Conservation (phyloP, 2,888 invertebrate genomes). For the Andrena chrysosceles region DNA sequence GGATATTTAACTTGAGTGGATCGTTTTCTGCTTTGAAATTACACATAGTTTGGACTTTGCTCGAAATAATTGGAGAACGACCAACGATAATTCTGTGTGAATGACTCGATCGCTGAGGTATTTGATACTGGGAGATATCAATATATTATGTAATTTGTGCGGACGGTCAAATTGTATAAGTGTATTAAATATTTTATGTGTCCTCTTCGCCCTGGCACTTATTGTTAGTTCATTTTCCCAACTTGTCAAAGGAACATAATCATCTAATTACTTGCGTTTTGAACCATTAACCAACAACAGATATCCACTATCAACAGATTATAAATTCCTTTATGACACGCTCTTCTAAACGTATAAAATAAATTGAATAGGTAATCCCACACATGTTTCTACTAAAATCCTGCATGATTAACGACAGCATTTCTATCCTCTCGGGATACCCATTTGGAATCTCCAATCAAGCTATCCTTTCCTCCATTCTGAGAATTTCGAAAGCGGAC, state of each 20-base stretch:
- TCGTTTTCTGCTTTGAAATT: not conserved
- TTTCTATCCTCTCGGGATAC: not conserved
- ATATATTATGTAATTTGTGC: not conserved
- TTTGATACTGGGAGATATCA: not conserved
- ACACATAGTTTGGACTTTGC: not conserved
- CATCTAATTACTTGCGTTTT: not conserved
- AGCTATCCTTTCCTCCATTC: not conserved
- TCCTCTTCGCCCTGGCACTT: not conserved
- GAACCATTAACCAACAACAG: no score
- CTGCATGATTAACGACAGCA: not conserved
- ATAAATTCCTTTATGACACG: no score
- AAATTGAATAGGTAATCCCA: no score
- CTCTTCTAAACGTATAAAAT: no score
- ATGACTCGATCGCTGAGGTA: no score
- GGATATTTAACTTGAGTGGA: not conserved
- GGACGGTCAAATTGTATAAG: not conserved
- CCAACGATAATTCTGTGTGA: no score
- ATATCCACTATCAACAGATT: no score
- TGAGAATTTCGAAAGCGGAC: not conserved
- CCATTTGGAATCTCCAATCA: not conserved
- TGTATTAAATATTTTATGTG: not conserved
- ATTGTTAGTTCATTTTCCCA: not conserved
- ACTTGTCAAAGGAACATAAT: not conserved
- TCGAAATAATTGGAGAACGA: not conserved
- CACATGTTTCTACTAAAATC: not conserved